A percentile compares a stretch with the other conserved stretches of the same genome.
Conservation (phyloP, 2,888 invertebrate species). For the Trissolcus brochymenae region DNA sequence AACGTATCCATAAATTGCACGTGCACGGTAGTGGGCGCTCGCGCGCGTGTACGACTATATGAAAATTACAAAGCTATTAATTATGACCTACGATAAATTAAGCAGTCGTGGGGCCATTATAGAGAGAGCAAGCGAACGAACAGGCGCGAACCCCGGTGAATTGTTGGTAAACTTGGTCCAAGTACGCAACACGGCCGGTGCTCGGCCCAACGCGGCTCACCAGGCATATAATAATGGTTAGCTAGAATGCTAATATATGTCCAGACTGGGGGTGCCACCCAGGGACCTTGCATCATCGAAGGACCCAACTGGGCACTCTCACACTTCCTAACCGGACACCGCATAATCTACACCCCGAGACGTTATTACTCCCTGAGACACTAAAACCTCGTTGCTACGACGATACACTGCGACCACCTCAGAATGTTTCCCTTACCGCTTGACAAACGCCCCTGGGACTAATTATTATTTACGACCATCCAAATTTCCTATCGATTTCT, state of each 20-base stretch:
- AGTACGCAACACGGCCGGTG: conserved; percentile 74
- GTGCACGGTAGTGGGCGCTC: conserved; percentile 39
- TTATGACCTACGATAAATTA: conserved; percentile 76
- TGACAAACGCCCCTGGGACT: conserved; percentile 63
- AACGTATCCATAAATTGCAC: conserved; percentile 59
- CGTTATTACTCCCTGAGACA: conserved; percentile 75
- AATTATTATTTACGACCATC: conserved; percentile 61
- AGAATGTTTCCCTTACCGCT: conserved; percentile 55
- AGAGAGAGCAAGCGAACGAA: conserved; percentile 66
- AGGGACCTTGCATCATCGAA: conserved; percentile 76
- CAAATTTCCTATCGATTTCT: conserved; percentile 34
- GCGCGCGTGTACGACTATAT: conserved; percentile 65
- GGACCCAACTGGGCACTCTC: conserved; percentile 76
- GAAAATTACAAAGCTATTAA: conserved; percentile 77
- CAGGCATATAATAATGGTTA: conserved; percentile 76
- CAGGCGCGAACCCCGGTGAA: conserved; percentile 69
- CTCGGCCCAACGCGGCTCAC: conserved; percentile 74
- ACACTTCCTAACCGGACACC: conserved; percentile 72
- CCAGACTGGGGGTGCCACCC: conserved; percentile 70
- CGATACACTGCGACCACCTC: conserved; percentile 56
- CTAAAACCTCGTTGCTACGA: conserved; percentile 68
- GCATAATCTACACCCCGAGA: conserved; percentile 75
- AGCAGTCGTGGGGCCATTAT: conserved; percentile 75
- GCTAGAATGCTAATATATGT: conserved; percentile 77
- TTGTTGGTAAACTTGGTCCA: conserved; percentile 77